A percentile compares a stretch with the other conserved stretches of the same genome.
phyloP scores from a whole-genome alignment of 2,888 invertebrate genomes.

The Apotomis turbidana region DNA sequence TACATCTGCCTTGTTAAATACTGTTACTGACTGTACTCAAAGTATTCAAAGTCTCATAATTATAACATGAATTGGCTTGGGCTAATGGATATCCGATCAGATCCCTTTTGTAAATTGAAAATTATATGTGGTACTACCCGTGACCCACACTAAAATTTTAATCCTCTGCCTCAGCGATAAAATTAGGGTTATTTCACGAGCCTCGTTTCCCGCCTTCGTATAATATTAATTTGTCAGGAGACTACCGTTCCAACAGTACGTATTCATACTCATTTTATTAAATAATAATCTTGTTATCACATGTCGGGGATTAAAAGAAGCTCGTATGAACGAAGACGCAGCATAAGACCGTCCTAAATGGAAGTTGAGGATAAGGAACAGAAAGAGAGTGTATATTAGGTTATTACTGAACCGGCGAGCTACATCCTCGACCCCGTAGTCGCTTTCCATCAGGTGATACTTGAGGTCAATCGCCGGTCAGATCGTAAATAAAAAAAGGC shows the following conservation, averaged over 20 bases:
- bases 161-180: slow-evolving; percentile 23
- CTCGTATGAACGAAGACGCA: no score
- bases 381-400: no score
- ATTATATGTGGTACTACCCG: slow-evolving; percentile 24
- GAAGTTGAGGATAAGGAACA: no score
- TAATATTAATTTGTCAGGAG: slow-evolving; percentile 4
- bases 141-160: slow-evolving; percentile 23
- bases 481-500: no score
- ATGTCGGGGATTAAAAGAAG: background rate
- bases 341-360: no score
- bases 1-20: background rate
- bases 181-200: slow-evolving; percentile 20
- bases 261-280: background rate
- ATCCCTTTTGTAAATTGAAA: slow-evolving; percentile 33
- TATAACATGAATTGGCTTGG: background rate
- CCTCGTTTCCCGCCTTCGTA: slow-evolving; percentile 15
- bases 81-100: slow-evolving; percentile 9
- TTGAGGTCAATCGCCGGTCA: no score
- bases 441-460: no score
- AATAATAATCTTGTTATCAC: background rate
- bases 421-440: no score
- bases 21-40: background rate
- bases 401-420: no score
- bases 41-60: background rate
- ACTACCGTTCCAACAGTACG: background rate